phyloP scores from a whole-genome alignment of 2,888 invertebrate genomes.

The Caenorhabditis sinica region DNA sequence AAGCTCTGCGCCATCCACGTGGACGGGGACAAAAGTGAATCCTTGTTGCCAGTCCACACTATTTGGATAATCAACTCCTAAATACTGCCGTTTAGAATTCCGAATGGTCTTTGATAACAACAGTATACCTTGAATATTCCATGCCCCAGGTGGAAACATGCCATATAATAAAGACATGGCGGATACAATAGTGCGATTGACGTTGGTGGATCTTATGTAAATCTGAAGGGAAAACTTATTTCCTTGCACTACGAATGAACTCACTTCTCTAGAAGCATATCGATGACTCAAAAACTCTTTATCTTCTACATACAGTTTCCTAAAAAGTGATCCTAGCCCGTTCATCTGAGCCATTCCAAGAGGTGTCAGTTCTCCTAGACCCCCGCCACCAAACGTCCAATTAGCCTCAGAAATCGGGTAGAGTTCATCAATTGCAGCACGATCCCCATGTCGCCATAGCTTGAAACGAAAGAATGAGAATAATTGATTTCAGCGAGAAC shows the following conservation, averaged over 20 bases:
- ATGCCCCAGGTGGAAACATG: constrained; percentile 60
- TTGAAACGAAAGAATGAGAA: constrained; percentile 11
- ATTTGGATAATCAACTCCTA: constrained; percentile 58
- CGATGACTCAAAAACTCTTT: constrained; percentile 86
- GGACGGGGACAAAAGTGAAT: constrained; percentile 84
- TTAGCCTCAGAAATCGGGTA: constrained; percentile 61
- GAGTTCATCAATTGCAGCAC: constrained; percentile 69
- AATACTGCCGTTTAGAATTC: not conserved
- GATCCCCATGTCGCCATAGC: constrained; percentile 79
- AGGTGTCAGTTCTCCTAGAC: constrained; percentile 71
- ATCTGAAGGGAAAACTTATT: too few species aligned
- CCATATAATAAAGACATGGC: constrained; percentile 80
- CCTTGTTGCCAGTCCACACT: constrained; percentile 76
- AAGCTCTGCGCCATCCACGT: constrained; percentile 18
- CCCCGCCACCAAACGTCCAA: constrained; percentile 74
- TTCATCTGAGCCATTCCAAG: constrained; percentile 87
- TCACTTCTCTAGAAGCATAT: constrained; percentile 85
- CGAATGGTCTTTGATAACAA: too few species aligned
- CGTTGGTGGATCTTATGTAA: constrained; percentile 89
- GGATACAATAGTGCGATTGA: constrained; percentile 89
- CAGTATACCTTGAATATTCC: constrained; percentile 53
- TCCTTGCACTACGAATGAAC: too few species aligned
- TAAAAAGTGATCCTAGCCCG: constrained; percentile 88
- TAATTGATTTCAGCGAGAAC: not conserved
- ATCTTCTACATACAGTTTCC: constrained; percentile 88